Evolutionary conservation across 2,888 invertebrate genomes (phyloP).

Genomic region (Xestia sexstrigata): DNA sequence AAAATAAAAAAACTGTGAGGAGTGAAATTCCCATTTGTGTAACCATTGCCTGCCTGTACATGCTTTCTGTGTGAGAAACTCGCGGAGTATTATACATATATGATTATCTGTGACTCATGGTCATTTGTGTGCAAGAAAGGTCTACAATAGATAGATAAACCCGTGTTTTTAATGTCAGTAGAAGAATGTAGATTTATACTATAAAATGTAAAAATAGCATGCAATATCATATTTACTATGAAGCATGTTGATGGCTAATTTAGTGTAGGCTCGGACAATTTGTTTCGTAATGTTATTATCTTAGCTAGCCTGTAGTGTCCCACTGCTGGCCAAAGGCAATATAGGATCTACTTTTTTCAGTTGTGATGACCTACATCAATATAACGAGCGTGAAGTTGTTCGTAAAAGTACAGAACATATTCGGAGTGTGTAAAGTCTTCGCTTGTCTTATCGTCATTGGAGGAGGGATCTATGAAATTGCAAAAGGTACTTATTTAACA

Average conservation of each 20-base stretch:
- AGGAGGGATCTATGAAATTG: constrained; percentile 93
- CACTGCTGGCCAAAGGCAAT: not conserved
- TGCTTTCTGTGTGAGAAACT: not conserved
- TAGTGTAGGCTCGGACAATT: too few species aligned
- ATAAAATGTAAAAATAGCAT: too few species aligned
- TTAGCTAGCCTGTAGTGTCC: not conserved
- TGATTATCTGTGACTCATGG: too few species aligned
- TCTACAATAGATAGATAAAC: too few species aligned
- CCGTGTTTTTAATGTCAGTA: too few species aligned
- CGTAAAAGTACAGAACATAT: constrained; percentile 95
- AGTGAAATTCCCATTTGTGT: not conserved
- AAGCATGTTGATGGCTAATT: too few species aligned
- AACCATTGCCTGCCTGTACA: not conserved
- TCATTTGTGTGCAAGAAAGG: too few species aligned
- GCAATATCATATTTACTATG: too few species aligned
- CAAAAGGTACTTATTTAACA: constrained; percentile 86
- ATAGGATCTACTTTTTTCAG: constrained; percentile 79
- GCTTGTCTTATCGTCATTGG: constrained; percentile 94
- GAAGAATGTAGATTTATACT: too few species aligned
- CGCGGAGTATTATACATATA: not conserved
- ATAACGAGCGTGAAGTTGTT: constrained; percentile 94
- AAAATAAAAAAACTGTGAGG: not conserved
- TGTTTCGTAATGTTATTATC: too few species aligned
- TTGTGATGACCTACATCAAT: constrained; percentile 94
- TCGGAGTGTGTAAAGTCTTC: constrained; percentile 94